Evolutionary conservation across 1,140 invertebrate species (phyloP).

Genomic region (Lepidotrigona ventralis): DNA sequence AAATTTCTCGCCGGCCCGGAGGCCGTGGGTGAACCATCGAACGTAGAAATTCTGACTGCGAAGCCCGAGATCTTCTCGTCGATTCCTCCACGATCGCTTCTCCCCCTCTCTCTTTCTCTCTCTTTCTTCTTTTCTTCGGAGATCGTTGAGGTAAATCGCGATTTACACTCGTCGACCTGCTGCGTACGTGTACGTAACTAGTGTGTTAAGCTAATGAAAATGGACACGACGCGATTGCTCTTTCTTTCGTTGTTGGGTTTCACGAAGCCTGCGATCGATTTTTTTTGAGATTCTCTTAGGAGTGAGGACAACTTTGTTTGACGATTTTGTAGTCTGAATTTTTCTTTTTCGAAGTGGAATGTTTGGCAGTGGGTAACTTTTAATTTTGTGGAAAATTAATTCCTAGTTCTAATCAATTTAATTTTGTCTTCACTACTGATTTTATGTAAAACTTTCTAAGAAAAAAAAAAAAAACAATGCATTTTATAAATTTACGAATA

Average conservation of each 20-base stretch:
- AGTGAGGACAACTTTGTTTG: no score
- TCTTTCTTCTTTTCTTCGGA: no score
- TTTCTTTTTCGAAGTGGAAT: no score
- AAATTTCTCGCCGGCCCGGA: slow-evolving; percentile 46
- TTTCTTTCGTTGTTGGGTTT: neutral
- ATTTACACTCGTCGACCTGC: slow-evolving; percentile 14
- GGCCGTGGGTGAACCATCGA: slow-evolving; percentile 35
- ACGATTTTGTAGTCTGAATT: neutral
- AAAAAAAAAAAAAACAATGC: no score
- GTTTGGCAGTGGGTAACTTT: no score
- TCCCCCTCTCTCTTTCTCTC: no score
- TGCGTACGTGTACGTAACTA: no score
- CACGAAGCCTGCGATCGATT: neutral
- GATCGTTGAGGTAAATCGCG: neutral
- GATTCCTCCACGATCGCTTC: neutral
- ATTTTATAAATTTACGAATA: no score
- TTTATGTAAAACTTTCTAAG: no score
- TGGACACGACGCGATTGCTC: neutral
- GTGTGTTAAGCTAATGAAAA: neutral
- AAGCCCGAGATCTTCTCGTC: neutral
- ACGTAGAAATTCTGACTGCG: slow-evolving; percentile 35
- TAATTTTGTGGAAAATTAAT: no score
- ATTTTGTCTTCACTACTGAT: no score
- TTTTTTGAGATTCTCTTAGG: neutral
- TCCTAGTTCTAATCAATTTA: no score